Base-by-base conservation (phyloP, 2,797 vertebrate species). In the Characodon lateralis region DNA sequence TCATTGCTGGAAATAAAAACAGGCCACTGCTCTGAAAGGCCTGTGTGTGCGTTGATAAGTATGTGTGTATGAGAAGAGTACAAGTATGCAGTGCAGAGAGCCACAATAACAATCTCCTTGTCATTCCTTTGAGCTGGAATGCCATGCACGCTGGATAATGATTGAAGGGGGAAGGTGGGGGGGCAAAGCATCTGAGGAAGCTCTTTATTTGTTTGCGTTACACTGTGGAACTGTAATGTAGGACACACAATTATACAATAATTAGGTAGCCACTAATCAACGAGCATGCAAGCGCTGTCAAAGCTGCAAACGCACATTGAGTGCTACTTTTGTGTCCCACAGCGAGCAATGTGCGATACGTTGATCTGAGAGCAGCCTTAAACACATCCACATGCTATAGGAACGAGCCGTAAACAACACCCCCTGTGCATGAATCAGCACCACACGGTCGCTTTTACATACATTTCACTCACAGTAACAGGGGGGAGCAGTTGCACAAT, bases 101-200 rank as follows among this genome's bases (percentile, higher is more conserved):
- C 92, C 35, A 94, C 93, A 94, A 94, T 94, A 94, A 94, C 94
- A 94, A 92, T 94, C 93, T 95, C 93, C 94, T 94, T 94, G 92
- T 95, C 92, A 93, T 93, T 94, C 93, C 92, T 94, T 86, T 68
- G 89, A 89, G 93, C 88, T 93, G 94, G 94, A 94, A 95, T 95
- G 94, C 89, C 89, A 94, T 94, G 92, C 90, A 94, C 89, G 94
- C 91, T 91, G 91, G 93, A 91, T 94, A 95, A 95, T 94, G 92
- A 95, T 89, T 93, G 86, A 86, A 79, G 77, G 35, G 35, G 50
- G 51, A 18, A 51, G 82, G 75, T 72, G 77, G 80, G 77, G 81
- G 84, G 83, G 59, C 74, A 81, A 89, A 88, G 90, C 92, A 91
- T 94, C 89, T 90, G 92, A 94, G 92, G 93, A 93, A 93, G 92